A percentile compares a stretch with the other conserved stretches of the same genome.
phyloP scores from a whole-genome alignment of 2,888 invertebrate species.

The Actias luna region DNA sequence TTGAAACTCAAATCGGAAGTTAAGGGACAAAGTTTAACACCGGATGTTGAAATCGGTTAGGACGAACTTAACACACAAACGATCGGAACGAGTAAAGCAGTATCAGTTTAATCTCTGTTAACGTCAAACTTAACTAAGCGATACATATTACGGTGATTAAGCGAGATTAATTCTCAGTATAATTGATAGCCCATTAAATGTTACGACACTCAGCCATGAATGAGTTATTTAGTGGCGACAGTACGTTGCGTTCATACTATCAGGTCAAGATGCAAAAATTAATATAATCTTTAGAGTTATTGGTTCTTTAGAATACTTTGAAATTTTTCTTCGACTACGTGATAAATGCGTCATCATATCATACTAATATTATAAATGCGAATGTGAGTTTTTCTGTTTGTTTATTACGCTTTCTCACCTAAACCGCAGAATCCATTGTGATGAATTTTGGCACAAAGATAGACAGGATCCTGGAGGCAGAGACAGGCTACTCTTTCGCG shows the following conservation, averaged over 20 bases:
- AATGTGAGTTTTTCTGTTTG: too few relatives aligned
- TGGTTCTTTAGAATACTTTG: neutral
- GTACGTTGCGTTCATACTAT: neutral
- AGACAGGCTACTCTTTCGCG: too few relatives aligned
- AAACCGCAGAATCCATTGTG: too few relatives aligned
- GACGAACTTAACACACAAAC: neutral
- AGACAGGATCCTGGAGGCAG: too few relatives aligned
- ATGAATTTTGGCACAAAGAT: too few relatives aligned
- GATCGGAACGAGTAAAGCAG: neutral
- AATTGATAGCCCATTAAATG: slow-evolving; percentile 12
- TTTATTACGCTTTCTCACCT: too few relatives aligned
- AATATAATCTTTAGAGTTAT: neutral
- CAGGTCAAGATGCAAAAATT: neutral
- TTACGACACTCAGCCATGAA: slow-evolving; percentile 18
- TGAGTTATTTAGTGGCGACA: slow-evolving; percentile 11
- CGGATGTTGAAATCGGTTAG: neutral
- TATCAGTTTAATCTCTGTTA: slow-evolving; percentile 8
- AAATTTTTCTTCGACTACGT: neutral
- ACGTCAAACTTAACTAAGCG: slow-evolving; percentile 14
- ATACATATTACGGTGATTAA: slow-evolving; percentile 22
- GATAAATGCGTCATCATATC: too few relatives aligned
- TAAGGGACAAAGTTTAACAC: neutral
- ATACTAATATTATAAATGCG: too few relatives aligned
- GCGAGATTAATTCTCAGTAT: slow-evolving; percentile 19
- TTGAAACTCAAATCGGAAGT: neutral